Conservation (phyloP, 2,797 vertebrate species). For the Chaetophractus vellerosus region DNA sequence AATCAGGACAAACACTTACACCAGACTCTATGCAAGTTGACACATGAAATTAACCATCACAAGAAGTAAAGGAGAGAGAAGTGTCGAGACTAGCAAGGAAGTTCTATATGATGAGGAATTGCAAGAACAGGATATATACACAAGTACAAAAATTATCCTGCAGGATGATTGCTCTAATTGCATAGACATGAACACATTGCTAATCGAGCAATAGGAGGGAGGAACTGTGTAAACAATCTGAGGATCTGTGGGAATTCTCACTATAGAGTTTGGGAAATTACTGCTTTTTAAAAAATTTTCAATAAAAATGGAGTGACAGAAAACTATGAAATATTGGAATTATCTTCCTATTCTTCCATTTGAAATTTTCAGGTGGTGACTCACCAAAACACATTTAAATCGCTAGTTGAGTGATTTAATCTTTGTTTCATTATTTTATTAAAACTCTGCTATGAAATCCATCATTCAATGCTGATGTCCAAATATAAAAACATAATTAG, state of each 20-base stretch:
- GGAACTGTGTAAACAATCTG: not conserved
- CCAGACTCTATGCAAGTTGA: too few relatives aligned
- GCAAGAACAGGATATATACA: not conserved
- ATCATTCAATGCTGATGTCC: slow-evolving; percentile 3
- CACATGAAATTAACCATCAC: too few relatives aligned
- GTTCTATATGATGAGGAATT: not conserved
- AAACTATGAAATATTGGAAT: not conserved
- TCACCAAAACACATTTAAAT: not conserved
- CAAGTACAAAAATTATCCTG: not conserved
- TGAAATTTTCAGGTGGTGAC: not conserved
- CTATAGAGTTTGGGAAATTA: not conserved
- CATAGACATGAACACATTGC: not conserved
- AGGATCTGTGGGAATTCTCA: not conserved
- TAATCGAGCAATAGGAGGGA: not conserved
- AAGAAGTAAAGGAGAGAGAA: not conserved
- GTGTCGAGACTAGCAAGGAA: not conserved
- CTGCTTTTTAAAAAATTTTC: not conserved
- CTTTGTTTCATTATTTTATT: slow-evolving; percentile 26
- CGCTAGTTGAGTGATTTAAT: not conserved
- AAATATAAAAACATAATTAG: not conserved
- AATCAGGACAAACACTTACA: too few relatives aligned
- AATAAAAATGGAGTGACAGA: not conserved
- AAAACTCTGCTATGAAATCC: not conserved
- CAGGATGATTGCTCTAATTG: not conserved
- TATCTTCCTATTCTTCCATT: not conserved